Evolutionary conservation across 2,113 vertebrate genomes (phyloP).

Genomic region (Leptosomus discolor): DNA sequence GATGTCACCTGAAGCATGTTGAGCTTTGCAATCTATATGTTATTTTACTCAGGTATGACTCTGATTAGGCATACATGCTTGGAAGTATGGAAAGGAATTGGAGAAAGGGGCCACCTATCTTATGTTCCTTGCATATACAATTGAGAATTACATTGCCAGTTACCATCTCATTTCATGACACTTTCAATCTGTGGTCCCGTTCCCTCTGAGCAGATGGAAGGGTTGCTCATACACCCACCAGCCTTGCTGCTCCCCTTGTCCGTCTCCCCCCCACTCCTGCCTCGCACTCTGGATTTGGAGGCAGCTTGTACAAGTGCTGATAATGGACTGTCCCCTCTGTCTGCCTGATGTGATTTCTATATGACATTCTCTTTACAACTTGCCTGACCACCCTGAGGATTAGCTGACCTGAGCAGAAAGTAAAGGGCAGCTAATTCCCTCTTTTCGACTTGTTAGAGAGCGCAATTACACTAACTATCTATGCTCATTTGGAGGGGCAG

Average conservation of each 20-base stretch:
- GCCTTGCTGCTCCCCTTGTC: neutral
- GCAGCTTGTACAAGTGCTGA: neutral
- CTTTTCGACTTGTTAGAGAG: neutral
- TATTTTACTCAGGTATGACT: neutral
- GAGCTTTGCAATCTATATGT: neutral
- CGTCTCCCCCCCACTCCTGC: neutral
- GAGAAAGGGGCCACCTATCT: neutral
- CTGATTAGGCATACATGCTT: neutral
- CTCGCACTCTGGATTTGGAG: neutral
- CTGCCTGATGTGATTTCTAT: neutral
- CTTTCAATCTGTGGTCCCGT: neutral
- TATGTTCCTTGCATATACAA: neutral
- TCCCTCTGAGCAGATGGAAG: neutral
- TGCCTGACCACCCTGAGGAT: neutral
- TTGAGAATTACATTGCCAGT: neutral
- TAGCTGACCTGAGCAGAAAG: constrained; percentile 36
- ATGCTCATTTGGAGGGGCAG: neutral
- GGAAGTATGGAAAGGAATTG: neutral
- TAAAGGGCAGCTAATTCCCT: constrained; percentile 20
- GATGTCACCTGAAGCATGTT: neutral
- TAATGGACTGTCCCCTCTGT: neutral
- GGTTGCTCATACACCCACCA: neutral
- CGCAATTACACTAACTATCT: neutral
- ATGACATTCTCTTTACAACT: neutral
- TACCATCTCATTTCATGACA: neutral